phyloP scores from a whole-genome alignment of 2,797 vertebrate genomes.

The Microtus agrestis region DNA sequence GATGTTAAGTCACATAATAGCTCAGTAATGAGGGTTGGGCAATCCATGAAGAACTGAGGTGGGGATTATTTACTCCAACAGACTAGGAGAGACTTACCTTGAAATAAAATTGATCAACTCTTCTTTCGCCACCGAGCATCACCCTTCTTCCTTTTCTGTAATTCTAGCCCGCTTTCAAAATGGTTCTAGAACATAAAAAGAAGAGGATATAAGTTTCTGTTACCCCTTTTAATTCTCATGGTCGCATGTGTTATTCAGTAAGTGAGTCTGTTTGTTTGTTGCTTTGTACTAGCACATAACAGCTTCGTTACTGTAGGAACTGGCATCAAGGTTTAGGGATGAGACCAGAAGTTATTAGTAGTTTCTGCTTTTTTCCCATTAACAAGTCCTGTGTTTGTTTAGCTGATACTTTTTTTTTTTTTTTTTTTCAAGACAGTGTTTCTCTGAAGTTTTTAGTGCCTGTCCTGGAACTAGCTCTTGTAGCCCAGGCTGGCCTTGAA shows the following conservation, averaged over 20 bases:
- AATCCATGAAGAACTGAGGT: background rate
- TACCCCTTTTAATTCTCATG: slow-evolving; percentile 14
- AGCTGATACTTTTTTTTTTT: slow-evolving; percentile 31
- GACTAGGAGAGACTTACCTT: background rate
- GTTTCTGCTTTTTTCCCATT: background rate
- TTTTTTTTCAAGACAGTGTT: no score
- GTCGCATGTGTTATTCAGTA: background rate
- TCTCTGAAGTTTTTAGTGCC: no score
- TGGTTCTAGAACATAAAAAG: slow-evolving; percentile 32
- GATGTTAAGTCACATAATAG: slow-evolving; percentile 5
- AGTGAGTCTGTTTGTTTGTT: background rate
- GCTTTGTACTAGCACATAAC: background rate
- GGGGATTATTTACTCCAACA: background rate
- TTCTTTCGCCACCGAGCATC: background rate
- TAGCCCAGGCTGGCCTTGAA: no score
- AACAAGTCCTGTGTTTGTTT: slow-evolving; percentile 17
- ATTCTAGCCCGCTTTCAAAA: background rate
- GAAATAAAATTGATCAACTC: slow-evolving; percentile 17
- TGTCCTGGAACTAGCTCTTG: no score
- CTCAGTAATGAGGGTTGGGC: slow-evolving; percentile 17
- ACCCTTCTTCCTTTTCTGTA: background rate
- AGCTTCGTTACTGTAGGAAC: background rate
- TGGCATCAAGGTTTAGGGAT: background rate
- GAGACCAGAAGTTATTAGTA: background rate
- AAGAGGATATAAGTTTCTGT: background rate